These are phyloP conservation scores for Anneissia japonica DNA, from an alignment of 35 echinoderm and acorn worm genomes.

Conservation along the genomic window DNA sequence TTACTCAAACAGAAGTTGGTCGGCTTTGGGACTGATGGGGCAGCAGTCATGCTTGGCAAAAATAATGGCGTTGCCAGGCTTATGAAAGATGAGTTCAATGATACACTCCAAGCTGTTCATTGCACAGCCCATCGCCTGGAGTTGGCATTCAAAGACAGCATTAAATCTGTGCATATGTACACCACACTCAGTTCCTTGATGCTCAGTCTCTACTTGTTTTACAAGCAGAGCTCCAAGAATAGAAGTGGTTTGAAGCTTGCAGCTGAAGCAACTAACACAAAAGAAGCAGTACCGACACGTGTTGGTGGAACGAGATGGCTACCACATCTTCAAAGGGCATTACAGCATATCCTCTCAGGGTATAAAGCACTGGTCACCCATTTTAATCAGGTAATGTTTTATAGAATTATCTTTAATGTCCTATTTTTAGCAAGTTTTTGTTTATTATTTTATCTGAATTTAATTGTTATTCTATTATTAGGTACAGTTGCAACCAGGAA, in stretches of 20 bases:
- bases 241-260: constrained; percentile 44
- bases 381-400: constrained; percentile 23
- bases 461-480: neutral
- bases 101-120: constrained; percentile 18
- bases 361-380: constrained; percentile 31
- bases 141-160: neutral
- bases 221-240: constrained; percentile 21
- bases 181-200: neutral
- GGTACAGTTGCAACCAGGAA: constrained; percentile 20
- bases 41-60: neutral
- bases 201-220: neutral
- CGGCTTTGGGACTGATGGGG: constrained; percentile 25
- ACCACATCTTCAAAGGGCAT: constrained; percentile 37
- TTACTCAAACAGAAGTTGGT: constrained; percentile 26
- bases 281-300: constrained; percentile 20
- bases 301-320: constrained; percentile 47
- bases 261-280: constrained; percentile 9
- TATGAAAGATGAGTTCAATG: constrained; percentile 1
- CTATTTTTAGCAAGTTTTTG: neutral
- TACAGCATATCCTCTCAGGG: constrained; percentile 14
- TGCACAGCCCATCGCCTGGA: constrained; percentile 14
- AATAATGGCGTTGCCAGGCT: neutral
- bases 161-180: neutral
- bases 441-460: neutral
- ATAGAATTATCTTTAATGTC: neutral